A percentile compares a stretch with the other conserved stretches of the same genome.
These are phyloP conservation scores for Muscidifurax raptorellus DNA, from an alignment of 1,140 invertebrate species.

Conservation along the genomic window DNA sequence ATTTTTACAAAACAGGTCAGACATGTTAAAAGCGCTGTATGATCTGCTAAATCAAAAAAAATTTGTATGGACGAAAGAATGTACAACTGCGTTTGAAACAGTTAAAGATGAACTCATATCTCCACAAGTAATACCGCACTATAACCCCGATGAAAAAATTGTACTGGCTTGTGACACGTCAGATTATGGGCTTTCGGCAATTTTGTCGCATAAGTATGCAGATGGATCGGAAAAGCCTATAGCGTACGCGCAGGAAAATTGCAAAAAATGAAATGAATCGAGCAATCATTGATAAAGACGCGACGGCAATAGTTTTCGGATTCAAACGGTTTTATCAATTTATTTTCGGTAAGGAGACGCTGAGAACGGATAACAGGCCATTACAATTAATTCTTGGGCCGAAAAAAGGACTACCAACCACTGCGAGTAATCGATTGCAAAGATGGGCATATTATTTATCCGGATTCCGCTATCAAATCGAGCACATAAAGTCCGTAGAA, in stretches of 20 bases:
- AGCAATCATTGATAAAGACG: conserved; percentile 16
- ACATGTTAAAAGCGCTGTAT: neutral
- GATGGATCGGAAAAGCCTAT: conserved; percentile 62
- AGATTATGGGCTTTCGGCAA: conserved; percentile 72
- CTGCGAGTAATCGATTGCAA: conserved; percentile 35
- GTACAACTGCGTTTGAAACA: too few relatives aligned
- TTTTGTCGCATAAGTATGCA: conserved; percentile 70
- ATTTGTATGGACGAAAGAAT: too few relatives aligned
- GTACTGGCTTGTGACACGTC: too few relatives aligned
- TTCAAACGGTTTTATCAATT: too few relatives aligned
- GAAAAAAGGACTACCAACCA: conserved; percentile 50
- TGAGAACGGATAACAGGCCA: conserved; percentile 69
- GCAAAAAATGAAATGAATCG: conserved; percentile 29
- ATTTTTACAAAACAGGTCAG: neutral
- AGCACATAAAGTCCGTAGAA: conserved; percentile 30
- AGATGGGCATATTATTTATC: conserved; percentile 52
- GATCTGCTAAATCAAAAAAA: too few relatives aligned
- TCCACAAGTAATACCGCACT: too few relatives aligned
- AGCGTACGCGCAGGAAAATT: conserved; percentile 34
- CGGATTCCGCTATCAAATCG: conserved; percentile 43
- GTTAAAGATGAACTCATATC: too few relatives aligned
- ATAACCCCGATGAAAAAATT: too few relatives aligned
- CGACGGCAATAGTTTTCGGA: too few relatives aligned
- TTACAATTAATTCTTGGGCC: conserved; percentile 46
- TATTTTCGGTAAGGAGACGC: conserved; percentile 65